Evolutionary conservation across 2,113 vertebrate genomes (phyloP).

Genomic region (Columba livia): DNA sequence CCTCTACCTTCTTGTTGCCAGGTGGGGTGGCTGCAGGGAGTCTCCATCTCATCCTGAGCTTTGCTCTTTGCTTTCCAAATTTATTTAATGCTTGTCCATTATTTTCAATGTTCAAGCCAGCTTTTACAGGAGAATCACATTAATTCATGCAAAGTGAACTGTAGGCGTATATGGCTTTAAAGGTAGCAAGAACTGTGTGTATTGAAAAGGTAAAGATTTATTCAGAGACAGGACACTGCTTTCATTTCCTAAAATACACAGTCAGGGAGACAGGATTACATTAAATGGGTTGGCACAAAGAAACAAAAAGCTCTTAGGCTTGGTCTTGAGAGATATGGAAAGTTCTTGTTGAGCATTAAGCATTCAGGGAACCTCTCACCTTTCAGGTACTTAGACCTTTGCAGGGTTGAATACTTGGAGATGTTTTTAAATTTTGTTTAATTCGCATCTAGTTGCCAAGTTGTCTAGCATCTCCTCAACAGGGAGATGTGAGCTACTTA

Average conservation of each 20-base stretch:
- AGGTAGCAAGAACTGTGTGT: background rate
- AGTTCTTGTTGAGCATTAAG: background rate
- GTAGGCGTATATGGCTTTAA: background rate
- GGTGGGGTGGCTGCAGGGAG: background rate
- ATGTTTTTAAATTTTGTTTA: background rate
- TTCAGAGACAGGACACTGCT: background rate
- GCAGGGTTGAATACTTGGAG: background rate
- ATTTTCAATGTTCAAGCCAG: background rate
- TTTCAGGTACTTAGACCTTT: background rate
- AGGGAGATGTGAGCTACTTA: background rate
- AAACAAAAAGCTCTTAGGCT: background rate
- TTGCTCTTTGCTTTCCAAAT: background rate
- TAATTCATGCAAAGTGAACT: background rate
- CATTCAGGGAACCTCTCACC: background rate
- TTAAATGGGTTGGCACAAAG: background rate
- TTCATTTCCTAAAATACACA: background rate
- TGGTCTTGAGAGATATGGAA: rapidly evolving
- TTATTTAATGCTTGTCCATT: background rate
- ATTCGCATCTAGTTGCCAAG: background rate
- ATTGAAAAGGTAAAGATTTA: background rate
- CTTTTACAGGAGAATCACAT: background rate
- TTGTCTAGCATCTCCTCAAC: background rate
- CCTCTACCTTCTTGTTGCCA: background rate
- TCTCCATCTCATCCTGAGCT: background rate
- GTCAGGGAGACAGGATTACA: background rate